These are phyloP conservation scores for Osmerus eperlanus DNA, from an alignment of 2,113 vertebrate species.

Conservation along the genomic window DNA sequence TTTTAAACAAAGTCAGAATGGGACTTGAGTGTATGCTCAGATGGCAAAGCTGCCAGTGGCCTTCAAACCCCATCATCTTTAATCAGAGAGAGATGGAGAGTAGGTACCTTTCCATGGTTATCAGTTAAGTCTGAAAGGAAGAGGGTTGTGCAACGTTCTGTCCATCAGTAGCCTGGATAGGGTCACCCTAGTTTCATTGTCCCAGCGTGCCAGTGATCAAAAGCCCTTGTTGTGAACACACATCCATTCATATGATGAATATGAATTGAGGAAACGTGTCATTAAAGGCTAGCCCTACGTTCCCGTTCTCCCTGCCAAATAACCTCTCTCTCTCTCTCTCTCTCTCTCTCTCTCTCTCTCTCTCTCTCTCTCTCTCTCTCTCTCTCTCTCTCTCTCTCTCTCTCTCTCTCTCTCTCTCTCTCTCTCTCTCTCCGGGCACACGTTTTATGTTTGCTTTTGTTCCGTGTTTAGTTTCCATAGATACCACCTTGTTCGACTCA, in stretches of 20 bases:
- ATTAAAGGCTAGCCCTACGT: slow-evolving; percentile 24
- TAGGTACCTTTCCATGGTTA: too few relatives aligned
- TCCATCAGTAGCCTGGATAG: slow-evolving; percentile 1
- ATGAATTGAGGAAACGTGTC: slow-evolving; percentile 12
- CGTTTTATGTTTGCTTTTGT: slow-evolving; percentile 22
- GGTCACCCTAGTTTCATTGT: background rate
- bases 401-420: slow-evolving; percentile 12
- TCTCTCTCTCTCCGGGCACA: slow-evolving; percentile 25
- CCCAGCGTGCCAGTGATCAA: slow-evolving; percentile 5
- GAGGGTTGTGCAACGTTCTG: background rate
- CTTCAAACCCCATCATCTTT: too few relatives aligned
- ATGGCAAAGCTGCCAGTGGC: too few relatives aligned
- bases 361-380: slow-evolving; percentile 16
- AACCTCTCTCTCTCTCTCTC: slow-evolving; percentile 17
- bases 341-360: slow-evolving; percentile 19
- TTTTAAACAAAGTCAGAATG: too few relatives aligned
- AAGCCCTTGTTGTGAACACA: slow-evolving; percentile 1
- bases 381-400: background rate
- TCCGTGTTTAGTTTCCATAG: slow-evolving; percentile 36
- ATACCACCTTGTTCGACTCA: slow-evolving; percentile 21
- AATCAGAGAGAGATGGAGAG: too few relatives aligned
- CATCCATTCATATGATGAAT: slow-evolving; percentile 31
- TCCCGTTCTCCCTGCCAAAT: slow-evolving; percentile 21
- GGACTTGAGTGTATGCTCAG: too few relatives aligned
- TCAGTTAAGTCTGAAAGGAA: too few relatives aligned